Base-by-base conservation (phyloP, 2,888 invertebrate species). In the Drosophila cognata region DNA sequence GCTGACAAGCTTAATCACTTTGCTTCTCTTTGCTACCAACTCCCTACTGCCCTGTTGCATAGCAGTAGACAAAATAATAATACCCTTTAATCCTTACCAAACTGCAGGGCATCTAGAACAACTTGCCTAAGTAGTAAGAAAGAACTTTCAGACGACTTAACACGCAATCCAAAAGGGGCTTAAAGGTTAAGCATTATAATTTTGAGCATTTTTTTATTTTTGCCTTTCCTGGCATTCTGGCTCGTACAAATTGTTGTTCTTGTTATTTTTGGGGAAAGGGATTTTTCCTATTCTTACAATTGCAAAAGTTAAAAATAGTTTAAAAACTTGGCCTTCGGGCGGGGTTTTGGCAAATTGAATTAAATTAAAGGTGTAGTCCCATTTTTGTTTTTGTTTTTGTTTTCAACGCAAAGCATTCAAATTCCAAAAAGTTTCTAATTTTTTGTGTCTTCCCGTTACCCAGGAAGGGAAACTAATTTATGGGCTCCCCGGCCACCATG, bases 161-260 rank as follows among this genome's bases (percentile, higher is more conserved):
- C 85, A 86, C 85, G 85, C 85, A 88, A 86, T 86, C 89, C 88
- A 65, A 74, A 82, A 76, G 80, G 61, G 74, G 73, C 88, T 88
- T 88, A 84, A 88, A 88, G 89, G 90, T 82, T 89, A 77, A 89
- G 85, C 85, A 89, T 85, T 85, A 85, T 85, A 89, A 85, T 85
- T 85, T 89, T 71, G 76, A 70, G 80, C 76, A 82, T 80, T 77
- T 78, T 84, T 81, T 73, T 73, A 57, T 60, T 46, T 38, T 28
- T 57, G 31, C 67, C 50, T 36, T 53, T 66, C 1, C 11, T 48
- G 31, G 43, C 2, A 18, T 21, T 46, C 29, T 31, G n/a, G 28
- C 33, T 29, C 48, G 33, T 66, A 62, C 36, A 18, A 18, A 18
- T 56, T 67, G 21, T 50, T 56, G 28, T 29, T 70, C n/a, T 59